Percentiles rank a stretch among this genome's conserved stretches.
Evolutionary conservation across 2,888 invertebrate species (phyloP).

Genomic region (Drosophila borealis): DNA sequence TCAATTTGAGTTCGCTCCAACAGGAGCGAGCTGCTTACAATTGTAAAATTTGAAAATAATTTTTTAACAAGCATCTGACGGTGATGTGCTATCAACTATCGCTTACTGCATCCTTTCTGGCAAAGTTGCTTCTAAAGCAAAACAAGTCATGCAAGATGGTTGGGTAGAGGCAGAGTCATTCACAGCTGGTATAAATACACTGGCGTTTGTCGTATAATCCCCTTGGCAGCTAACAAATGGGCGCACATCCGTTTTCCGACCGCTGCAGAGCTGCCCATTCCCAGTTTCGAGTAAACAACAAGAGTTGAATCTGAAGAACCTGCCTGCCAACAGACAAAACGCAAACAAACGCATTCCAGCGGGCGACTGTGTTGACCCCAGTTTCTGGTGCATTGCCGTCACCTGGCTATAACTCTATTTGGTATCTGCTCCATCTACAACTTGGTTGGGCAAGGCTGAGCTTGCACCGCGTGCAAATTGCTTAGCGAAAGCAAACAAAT

Average conservation of each 20-base stretch:
- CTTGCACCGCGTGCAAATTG: slow-evolving; percentile 3
- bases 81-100: background rate
- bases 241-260: slow-evolving; percentile 67
- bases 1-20: no score
- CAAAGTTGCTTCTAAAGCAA: slow-evolving; percentile 47
- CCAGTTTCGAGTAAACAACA: slow-evolving; percentile 24
- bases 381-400: slow-evolving; percentile 65
- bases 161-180: slow-evolving; percentile 13
- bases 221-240: slow-evolving; percentile 74
- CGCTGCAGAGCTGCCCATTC: slow-evolving; percentile 22
- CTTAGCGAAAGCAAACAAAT: slow-evolving; percentile 76
- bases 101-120: slow-evolving; percentile 23
- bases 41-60: slow-evolving; percentile 46
- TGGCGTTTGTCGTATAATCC: slow-evolving; percentile 70
- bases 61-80: slow-evolving; percentile 55
- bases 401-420: slow-evolving; percentile 69
- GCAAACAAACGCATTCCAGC: slow-evolving; percentile 77
- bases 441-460: background rate
- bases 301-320: slow-evolving; percentile 12
- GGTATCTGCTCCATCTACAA: slow-evolving; percentile 40
- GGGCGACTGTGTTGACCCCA: slow-evolving; percentile 71
- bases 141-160: slow-evolving; percentile 28
- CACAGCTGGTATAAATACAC: slow-evolving; percentile 61
- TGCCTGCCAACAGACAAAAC: slow-evolving; percentile 49
- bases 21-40: slow-evolving; percentile 13